Conservation (phyloP, 2,888 invertebrate genomes). For the Panopea generosa region DNA sequence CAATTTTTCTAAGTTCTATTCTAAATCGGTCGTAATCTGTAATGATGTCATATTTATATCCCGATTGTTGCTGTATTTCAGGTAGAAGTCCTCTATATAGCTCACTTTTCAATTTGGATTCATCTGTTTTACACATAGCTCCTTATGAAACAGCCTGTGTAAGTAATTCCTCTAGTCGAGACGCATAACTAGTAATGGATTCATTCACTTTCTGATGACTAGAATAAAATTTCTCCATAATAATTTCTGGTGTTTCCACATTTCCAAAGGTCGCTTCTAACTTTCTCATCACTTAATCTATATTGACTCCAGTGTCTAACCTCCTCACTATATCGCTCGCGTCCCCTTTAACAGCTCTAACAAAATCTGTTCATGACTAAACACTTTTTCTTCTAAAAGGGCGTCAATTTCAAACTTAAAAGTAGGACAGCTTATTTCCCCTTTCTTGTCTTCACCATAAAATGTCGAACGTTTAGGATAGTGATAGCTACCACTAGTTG, state of each 20-base stretch:
- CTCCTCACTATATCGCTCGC: slow-evolving; percentile 8
- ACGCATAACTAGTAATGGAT: neutral
- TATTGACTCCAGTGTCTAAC: neutral
- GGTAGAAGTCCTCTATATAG: slow-evolving; percentile 18
- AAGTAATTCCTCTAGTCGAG: neutral
- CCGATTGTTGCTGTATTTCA: slow-evolving; percentile 9
- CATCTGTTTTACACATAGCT: slow-evolving; percentile 6
- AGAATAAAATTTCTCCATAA: slow-evolving; percentile 2
- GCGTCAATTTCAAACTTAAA: slow-evolving; percentile 16
- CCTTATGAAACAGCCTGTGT: neutral
- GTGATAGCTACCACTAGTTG: too few species aligned
- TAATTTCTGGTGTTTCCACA: slow-evolving; percentile 1
- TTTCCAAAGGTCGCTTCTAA: slow-evolving; percentile 8
- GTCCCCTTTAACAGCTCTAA: slow-evolving; percentile 15
- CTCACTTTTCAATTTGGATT: slow-evolving; percentile 13
- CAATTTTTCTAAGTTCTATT: too few species aligned
- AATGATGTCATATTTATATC: slow-evolving; percentile 20
- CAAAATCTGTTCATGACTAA: slow-evolving; percentile 2
- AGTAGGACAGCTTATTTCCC: slow-evolving; percentile 9
- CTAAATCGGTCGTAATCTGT: slow-evolving; percentile 26
- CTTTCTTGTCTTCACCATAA: slow-evolving; percentile 12
- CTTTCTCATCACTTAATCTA: slow-evolving; percentile 8
- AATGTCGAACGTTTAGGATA: slow-evolving; percentile 20
- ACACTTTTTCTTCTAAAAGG: neutral
- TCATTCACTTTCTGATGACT: too few species aligned